phyloP scores from a whole-genome alignment of 2,113 vertebrate species.

The Cricetomys ansorgei region DNA sequence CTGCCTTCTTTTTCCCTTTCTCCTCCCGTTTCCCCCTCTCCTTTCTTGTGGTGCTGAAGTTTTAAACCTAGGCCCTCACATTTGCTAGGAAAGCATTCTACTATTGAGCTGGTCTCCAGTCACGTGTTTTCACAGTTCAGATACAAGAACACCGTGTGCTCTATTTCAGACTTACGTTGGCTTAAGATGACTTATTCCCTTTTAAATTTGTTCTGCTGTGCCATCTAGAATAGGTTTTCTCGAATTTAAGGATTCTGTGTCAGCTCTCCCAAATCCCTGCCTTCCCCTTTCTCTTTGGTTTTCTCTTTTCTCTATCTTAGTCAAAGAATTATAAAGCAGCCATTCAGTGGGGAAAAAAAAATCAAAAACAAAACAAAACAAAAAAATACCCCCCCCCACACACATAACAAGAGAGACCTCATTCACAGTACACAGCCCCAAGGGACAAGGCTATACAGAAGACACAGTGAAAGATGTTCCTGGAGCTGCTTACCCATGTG shows the following conservation, averaged over 20 bases:
- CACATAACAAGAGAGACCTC: neutral
- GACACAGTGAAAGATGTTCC: neutral
- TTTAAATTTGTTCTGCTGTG: neutral
- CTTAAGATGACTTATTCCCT: neutral
- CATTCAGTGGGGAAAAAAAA: slow-evolving; percentile 48
- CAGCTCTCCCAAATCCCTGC: slow-evolving; percentile 5
- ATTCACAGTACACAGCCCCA: neutral
- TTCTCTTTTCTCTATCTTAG: slow-evolving; percentile 24
- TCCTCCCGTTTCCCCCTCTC: neutral
- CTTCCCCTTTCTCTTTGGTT: neutral
- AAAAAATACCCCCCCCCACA: neutral
- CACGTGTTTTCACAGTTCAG: neutral
- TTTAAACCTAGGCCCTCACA: neutral
- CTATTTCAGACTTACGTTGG: neutral
- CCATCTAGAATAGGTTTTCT: neutral
- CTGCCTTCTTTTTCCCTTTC: neutral
- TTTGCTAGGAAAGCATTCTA: neutral
- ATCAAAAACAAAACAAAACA: neutral
- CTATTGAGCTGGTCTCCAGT: no score
- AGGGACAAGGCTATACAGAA: neutral
- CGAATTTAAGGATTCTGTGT: neutral
- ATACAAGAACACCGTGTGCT: neutral
- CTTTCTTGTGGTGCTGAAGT: neutral
- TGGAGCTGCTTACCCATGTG: fast-evolving
- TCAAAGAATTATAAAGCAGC: slow-evolving; percentile 35